Evolutionary conservation across 2,113 vertebrate genomes (phyloP).

Genomic region (Panthera leo): DNA sequence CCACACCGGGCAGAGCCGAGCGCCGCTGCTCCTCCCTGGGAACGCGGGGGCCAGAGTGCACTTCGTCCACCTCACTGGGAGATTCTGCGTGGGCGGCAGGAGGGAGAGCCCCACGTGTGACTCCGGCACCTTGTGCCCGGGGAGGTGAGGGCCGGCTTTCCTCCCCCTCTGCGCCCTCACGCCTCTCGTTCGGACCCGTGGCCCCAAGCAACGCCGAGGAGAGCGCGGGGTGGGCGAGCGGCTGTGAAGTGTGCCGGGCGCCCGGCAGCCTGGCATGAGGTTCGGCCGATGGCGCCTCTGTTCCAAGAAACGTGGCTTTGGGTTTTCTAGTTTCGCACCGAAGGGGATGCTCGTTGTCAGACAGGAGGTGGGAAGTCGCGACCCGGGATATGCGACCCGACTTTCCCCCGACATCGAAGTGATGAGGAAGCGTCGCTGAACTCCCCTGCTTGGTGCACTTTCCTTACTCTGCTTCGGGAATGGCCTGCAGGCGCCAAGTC

Average conservation of each 20-base stretch:
- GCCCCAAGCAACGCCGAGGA: accelerated
- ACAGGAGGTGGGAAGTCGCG: accelerated
- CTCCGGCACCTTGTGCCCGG: not conserved
- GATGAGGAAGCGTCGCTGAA: accelerated
- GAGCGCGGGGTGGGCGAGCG: accelerated
- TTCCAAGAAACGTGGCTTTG: too few relatives aligned
- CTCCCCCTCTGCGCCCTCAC: not conserved
- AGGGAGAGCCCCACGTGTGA: not conserved
- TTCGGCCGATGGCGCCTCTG: too few relatives aligned
- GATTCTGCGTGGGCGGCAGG: accelerated
- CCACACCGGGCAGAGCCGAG: not conserved
- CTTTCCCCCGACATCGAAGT: not conserved
- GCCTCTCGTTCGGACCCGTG: not conserved
- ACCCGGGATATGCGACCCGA: accelerated
- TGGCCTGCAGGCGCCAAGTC: not conserved
- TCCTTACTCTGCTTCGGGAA: not conserved
- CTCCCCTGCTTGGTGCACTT: not conserved
- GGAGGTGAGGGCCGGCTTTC: too few relatives aligned
- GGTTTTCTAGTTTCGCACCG: not conserved
- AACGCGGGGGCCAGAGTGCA: accelerated
- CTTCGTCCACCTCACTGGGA: not conserved
- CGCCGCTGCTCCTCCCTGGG: accelerated
- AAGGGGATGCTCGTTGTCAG: not conserved
- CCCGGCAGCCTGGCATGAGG: accelerated
- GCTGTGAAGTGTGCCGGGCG: accelerated